Base-by-base conservation (phyloP, 2,888 invertebrate species). In the Coelinius sp. region DNA sequence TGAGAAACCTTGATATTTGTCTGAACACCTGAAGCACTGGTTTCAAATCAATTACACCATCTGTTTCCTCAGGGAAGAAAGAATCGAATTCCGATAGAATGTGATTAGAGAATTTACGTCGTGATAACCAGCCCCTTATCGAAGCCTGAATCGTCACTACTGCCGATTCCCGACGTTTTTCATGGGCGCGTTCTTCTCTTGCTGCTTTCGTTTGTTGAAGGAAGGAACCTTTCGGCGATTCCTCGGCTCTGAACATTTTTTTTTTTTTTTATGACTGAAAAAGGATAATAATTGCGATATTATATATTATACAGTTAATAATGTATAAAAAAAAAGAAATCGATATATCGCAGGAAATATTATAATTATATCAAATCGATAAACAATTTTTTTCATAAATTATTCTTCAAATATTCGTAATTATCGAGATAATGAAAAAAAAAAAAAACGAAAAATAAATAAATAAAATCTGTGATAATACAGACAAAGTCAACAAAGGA, bases 161-260 rank as follows among this genome's bases (percentile, higher is more conserved):
- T 35, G 95, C 94, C 77, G 89, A 89, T 81, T 96, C 95, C 74
- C 92, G 91, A 76, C 92, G 92, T 86, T 96, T 95, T 83, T 96
- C 97, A 68, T 93, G 89, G 0, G 95, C 96, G 71, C 97, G 91
- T 87, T 97, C 97, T 86, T 96, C 95, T 73, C 97, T 91, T 12
- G 97, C 97, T 27, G 94, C 94, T 88, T 97, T 97, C 3, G 95
- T 95, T 86, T 96, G 95, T 87, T 96, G 95, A 83, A 97, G 90
- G 88, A 97, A 97, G 79, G 90, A 91, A 80, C 92, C 92, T 88
- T 94, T 95, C 80, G 92, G 91, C 38, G 91, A 91, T 80, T 93
- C 92, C 31, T 90, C 88, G 79, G 90, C 89, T 80, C 90, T 90
- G 83, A 92, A 93, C 92, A 93, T 93, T 77, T 77, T 88, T 69